These are phyloP conservation scores for Plutella xylostella DNA, from an alignment of 2,888 invertebrate genomes.

Conservation along the genomic window DNA sequence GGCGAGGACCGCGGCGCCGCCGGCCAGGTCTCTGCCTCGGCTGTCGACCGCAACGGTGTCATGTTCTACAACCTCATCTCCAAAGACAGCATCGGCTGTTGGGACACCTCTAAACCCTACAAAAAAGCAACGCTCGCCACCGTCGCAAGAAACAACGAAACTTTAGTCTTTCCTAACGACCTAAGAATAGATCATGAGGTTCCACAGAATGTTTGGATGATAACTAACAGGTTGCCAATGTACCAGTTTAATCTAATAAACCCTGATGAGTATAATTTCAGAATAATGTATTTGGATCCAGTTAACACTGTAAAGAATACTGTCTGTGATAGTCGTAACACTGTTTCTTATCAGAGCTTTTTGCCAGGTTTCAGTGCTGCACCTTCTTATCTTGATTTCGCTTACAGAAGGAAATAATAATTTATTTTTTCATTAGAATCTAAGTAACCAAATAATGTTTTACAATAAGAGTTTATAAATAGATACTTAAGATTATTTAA, in stretches of 20 bases:
- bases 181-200: conserved; percentile 79
- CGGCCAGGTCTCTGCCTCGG: conserved; percentile 82
- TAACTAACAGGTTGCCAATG: conserved; percentile 81
- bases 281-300: conserved; percentile 76
- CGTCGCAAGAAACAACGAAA: conserved; percentile 71
- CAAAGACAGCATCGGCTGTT: conserved; percentile 82
- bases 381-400: too few relatives aligned
- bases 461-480: too few relatives aligned
- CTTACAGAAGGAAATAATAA: too few relatives aligned
- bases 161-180: conserved; percentile 85
- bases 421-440: too few relatives aligned
- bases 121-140: conserved; percentile 72
- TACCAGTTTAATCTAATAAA: conserved; percentile 79
- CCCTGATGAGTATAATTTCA: conserved; percentile 76
- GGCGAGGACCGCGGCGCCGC: conserved; percentile 66
- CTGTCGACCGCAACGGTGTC: conserved; percentile 78
- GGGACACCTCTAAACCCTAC: conserved; percentile 84
- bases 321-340: conserved; percentile 71
- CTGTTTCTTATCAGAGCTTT: too few relatives aligned
- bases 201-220: conserved; percentile 79
- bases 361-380: too few relatives aligned
- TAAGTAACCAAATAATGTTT: too few relatives aligned
- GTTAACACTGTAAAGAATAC: conserved; percentile 72
- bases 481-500: too few relatives aligned
- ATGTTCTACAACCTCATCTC: conserved; percentile 87